Evolutionary conservation across 2,797 vertebrate species (phyloP).

Genomic region (Melanotaenia pygmaea): DNA sequence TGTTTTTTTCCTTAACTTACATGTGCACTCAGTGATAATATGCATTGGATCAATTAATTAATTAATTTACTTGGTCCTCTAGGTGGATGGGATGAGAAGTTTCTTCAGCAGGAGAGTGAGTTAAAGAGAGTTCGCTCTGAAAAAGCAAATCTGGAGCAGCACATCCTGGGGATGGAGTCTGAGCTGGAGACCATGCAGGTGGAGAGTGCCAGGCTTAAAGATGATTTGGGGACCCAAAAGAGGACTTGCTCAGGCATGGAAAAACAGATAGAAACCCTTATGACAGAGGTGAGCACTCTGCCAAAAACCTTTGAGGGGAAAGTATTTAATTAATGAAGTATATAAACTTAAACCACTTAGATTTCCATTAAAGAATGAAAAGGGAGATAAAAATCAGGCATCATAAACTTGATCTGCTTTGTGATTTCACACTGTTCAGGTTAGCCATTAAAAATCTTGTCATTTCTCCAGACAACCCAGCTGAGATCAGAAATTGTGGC

Average conservation of each 20-base stretch:
- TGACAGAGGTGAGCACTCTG: conserved; percentile 71
- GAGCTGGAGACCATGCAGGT: conserved; percentile 82
- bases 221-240: conserved; percentile 79
- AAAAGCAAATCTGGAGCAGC: conserved; percentile 82
- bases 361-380: background rate
- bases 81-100: conserved; percentile 82
- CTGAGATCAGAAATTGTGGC: conserved; percentile 81
- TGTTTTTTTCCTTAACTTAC: background rate
- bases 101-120: conserved; percentile 84
- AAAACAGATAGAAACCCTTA: conserved; percentile 79
- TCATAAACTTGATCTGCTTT: background rate
- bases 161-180: conserved; percentile 79
- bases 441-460: background rate
- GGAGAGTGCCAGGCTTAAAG: conserved; percentile 78
- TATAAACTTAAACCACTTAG: background rate
- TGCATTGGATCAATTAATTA: background rate
- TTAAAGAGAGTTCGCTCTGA: conserved; percentile 81
- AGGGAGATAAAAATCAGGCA: background rate
- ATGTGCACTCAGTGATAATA: background rate
- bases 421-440: background rate
- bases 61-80: background rate
- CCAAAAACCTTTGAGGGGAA: background rate
- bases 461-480: conserved; percentile 65
- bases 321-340: background rate
- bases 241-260: conserved; percentile 79